Conservation (phyloP, 2,113 vertebrate species). For the Paraplagusia blochii region DNA sequence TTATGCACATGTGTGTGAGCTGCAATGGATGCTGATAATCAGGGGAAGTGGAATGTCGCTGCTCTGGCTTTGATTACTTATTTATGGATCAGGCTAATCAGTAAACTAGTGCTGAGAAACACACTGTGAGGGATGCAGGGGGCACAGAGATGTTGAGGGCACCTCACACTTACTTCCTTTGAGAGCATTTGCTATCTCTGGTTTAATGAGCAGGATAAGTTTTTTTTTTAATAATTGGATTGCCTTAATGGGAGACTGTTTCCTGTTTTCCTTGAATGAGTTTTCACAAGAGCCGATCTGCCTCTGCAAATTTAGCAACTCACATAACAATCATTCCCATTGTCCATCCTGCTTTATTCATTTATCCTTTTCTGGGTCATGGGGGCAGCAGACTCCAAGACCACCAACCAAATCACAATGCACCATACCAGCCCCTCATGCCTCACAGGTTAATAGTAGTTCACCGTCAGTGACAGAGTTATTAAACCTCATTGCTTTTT, state of each 20-base stretch:
- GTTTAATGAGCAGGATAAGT: conserved; percentile 18
- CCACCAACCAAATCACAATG: no score
- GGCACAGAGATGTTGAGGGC: conserved; percentile 19
- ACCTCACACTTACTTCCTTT: conserved; percentile 25
- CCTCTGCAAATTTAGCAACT: conserved; percentile 8
- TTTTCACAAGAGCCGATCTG: conserved; percentile 17
- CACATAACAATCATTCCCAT: no score
- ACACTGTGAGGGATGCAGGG: conserved; percentile 39
- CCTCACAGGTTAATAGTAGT: no score
- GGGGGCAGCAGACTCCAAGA: no score
- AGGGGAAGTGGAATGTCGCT: conserved; percentile 37
- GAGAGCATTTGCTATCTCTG: conserved; percentile 33
- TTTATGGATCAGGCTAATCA: conserved; percentile 69
- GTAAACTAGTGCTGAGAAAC: conserved; percentile 58
- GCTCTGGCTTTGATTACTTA: conserved; percentile 65
- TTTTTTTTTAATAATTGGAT: neutral
- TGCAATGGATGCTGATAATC: conserved; percentile 32
- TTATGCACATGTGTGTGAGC: neutral
- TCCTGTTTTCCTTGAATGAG: conserved; percentile 26
- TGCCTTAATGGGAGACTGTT: conserved; percentile 15
- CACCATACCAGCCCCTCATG: no score
- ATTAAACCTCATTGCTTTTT: no score
- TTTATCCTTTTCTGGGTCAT: no score
- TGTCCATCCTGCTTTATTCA: no score
- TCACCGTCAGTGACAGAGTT: no score